phyloP scores from a whole-genome alignment of 2,888 invertebrate species.

The Clistopyga incitator region DNA sequence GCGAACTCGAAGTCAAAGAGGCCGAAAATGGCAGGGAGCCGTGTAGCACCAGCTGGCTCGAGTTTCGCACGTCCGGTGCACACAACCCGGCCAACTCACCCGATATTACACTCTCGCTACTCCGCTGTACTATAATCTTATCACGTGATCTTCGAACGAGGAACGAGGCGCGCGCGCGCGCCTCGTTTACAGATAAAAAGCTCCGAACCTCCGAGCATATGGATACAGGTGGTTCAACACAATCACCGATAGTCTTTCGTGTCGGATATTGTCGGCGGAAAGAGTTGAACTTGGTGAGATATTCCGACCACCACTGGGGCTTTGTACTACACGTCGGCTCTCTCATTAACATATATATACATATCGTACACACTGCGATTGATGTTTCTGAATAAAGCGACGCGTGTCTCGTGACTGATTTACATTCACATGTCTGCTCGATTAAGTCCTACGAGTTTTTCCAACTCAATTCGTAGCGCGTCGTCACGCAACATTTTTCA shows the following conservation, averaged over 20 bases:
- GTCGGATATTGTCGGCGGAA: background rate
- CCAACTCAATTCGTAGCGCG: background rate
- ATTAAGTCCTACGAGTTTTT: background rate
- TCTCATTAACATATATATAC: conserved; percentile 12
- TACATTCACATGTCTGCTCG: conserved; percentile 1
- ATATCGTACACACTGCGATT: background rate
- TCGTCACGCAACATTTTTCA: background rate
- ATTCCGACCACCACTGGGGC: background rate
- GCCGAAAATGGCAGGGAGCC: conserved; percentile 1
- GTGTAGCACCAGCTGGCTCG: conserved; percentile 26
- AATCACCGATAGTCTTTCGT: conserved; percentile 30
- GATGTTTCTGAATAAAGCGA: conserved; percentile 3
- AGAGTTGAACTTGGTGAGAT: background rate
- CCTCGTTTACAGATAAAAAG: conserved; percentile 32
- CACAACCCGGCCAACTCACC: background rate
- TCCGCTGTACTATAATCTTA: conserved; percentile 27
- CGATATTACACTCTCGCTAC: conserved; percentile 26
- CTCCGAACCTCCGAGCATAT: conserved; percentile 1
- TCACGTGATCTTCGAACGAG: conserved; percentile 45
- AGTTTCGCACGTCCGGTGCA: conserved; percentile 48
- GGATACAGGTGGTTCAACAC: conserved; percentile 45
- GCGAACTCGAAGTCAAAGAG: conserved; percentile 14
- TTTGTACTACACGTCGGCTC: background rate
- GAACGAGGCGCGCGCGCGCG: conserved; percentile 29
- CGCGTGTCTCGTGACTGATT: conserved; percentile 21